A percentile compares a stretch with the other conserved stretches of the same genome.
These are phyloP conservation scores for Notolepis coatsorum DNA, from an alignment of 2,797 vertebrate genomes.

Conservation along the genomic window DNA sequence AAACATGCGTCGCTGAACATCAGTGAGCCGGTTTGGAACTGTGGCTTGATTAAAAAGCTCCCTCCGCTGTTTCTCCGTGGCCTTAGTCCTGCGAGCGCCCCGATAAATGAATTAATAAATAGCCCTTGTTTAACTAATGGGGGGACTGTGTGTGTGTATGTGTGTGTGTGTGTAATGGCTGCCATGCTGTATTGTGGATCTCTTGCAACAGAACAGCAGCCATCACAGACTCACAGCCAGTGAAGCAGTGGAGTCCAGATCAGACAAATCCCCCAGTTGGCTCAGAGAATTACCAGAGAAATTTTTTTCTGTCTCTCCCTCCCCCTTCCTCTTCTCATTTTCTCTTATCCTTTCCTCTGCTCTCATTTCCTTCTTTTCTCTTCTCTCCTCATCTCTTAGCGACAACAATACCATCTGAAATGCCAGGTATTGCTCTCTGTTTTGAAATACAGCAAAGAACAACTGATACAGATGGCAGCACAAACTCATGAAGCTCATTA, in stretches of 20 bases:
- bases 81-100: constrained; percentile 60
- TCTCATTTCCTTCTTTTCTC: neutral
- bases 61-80: constrained; percentile 65
- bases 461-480: neutral
- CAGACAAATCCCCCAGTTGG: too few species aligned
- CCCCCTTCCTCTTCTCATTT: neutral
- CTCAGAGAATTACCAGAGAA: constrained; percentile 43
- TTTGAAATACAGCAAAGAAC: constrained; percentile 1
- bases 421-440: neutral
- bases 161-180: constrained; percentile 36
- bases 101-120: constrained; percentile 75
- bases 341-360: neutral
- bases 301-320: constrained; percentile 13
- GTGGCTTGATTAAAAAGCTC: constrained; percentile 75
- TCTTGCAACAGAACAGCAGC: constrained; percentile 38
- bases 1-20: constrained; percentile 69
- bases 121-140: constrained; percentile 57
- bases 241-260: constrained; percentile 44
- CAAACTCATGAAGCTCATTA: neutral
- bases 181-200: constrained; percentile 39
- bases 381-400: neutral
- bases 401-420: neutral
- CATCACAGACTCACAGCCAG: constrained; percentile 17
- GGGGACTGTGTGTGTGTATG: constrained; percentile 12
- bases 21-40: constrained; percentile 62